These are phyloP conservation scores for Psilopsiagon aurifrons DNA, from an alignment of 2,113 vertebrate species.

Conservation along the genomic window DNA sequence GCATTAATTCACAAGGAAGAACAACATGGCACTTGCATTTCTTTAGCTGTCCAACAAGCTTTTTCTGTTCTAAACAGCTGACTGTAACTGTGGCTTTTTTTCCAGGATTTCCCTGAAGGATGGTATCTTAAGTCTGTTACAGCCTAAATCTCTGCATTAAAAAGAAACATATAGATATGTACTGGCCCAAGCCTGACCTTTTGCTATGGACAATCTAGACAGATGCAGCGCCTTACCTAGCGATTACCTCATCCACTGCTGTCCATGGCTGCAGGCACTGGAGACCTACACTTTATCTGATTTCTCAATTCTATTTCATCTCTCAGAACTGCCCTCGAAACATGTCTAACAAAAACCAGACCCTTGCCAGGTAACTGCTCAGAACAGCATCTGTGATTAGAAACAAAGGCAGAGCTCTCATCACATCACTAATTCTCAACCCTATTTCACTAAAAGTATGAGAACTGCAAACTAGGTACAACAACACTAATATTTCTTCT, in stretches of 20 bases:
- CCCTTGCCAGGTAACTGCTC: neutral
- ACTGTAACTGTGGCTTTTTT: neutral
- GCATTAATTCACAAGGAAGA: neutral
- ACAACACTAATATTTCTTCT: neutral
- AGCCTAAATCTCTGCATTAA: neutral
- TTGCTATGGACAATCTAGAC: neutral
- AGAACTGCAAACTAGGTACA: neutral
- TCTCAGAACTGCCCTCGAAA: neutral
- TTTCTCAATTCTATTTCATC: neutral
- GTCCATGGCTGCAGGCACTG: neutral
- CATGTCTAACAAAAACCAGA: neutral
- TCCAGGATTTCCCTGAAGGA: neutral
- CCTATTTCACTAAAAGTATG: neutral
- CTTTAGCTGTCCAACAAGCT: neutral
- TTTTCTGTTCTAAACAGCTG: neutral
- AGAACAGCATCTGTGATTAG: neutral
- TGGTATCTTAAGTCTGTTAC: neutral
- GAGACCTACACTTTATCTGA: rapidly evolving
- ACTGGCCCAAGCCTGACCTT: neutral
- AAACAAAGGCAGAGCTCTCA: neutral
- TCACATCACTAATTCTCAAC: neutral
- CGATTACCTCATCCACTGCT: neutral
- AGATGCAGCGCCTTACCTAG: neutral
- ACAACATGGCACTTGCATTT: neutral
- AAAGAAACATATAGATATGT: neutral